Evolutionary conservation across 2,888 invertebrate genomes (phyloP), one percentile per base, ranked within the genome.

Genomic region (Metallyticus violacea): DNA sequence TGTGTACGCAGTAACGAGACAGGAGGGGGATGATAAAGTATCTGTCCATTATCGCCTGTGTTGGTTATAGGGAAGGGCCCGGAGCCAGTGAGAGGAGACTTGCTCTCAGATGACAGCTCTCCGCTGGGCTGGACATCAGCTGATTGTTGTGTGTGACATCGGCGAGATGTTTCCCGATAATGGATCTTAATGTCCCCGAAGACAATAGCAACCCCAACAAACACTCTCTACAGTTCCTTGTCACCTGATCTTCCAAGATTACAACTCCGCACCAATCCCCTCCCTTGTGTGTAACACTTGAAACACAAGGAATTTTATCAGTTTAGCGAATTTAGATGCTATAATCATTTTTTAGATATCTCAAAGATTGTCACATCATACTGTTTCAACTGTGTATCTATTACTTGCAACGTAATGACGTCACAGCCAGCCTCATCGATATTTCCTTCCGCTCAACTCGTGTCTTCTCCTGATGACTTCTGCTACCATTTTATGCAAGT

Each of bases 11-110:
- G 40, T 22, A 62, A 62, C 40, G 22, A 62, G 40, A 62, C 40
- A 62, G 40, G 40, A 62, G 40, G 83, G 81, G 76, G 83, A 83
- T 83, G 83, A 83, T 83, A 83, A 83, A 83, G 83, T 83, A 83
- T 77, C 83, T 83, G 83, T 83, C 83, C 83, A 83, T 83, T 83
- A 83, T 83, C 83, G 77, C 77, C 27, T 6, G 76, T 22, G 28
- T 83, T n/a, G n/a, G n/a, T n/a, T n/a, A n/a, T n/a, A n/a, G n/a
- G n/a, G 83, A 77, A 22, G 40, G 40, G 40, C 40, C 40, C 40
- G 15, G 22, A 62, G 40, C 40, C 40, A 15, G n/a, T n/a, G n/a
- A n/a, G n/a, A n/a, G 40, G 22, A 62, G 40, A 62, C 40, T 62
- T 62, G n/a, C n/a, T 62, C 40, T 62, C 40, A 62, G 40, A 62